These are phyloP conservation scores for Heteropelma amictum DNA, from an alignment of 2,888 invertebrate genomes.

Conservation along the genomic window DNA sequence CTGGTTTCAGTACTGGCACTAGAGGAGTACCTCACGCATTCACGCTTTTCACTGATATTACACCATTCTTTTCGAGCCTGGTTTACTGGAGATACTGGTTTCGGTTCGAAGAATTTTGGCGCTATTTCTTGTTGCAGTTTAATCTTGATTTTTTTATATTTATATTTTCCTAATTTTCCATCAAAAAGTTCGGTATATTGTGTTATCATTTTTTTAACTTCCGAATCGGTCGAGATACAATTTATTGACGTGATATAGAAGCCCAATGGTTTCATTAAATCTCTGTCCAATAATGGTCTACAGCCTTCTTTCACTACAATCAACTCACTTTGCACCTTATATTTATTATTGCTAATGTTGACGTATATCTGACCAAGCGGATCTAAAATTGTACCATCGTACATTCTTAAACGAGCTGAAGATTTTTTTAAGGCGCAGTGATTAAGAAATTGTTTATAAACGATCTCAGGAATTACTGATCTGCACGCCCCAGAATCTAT, in stretches of 20 bases:
- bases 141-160: too few species aligned
- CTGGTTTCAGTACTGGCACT: conserved; percentile 5
- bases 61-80: background rate
- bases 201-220: conserved; percentile 1
- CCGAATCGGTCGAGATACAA: background rate
- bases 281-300: conserved; percentile 48
- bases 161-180: conserved; percentile 10
- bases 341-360: conserved; percentile 5
- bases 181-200: conserved; percentile 26
- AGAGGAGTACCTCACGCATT: conserved; percentile 10
- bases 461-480: background rate
- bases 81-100: background rate
- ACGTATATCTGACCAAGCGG: conserved; percentile 50
- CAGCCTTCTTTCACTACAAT: conserved; percentile 47
- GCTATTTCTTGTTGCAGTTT: background rate
- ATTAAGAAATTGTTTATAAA: background rate
- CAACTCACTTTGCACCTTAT: conserved; percentile 10
- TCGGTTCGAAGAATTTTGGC: conserved; percentile 14
- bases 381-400: conserved; percentile 39
- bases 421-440: conserved; percentile 19
- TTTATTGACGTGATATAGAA: conserved; percentile 39
- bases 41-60: background rate
- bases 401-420: conserved; percentile 29
- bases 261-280: conserved; percentile 50
- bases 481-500: conserved; percentile 5